These are phyloP conservation scores for Trinorchestia longiramus DNA, from an alignment of 1,140 invertebrate species.

Conservation along the genomic window DNA sequence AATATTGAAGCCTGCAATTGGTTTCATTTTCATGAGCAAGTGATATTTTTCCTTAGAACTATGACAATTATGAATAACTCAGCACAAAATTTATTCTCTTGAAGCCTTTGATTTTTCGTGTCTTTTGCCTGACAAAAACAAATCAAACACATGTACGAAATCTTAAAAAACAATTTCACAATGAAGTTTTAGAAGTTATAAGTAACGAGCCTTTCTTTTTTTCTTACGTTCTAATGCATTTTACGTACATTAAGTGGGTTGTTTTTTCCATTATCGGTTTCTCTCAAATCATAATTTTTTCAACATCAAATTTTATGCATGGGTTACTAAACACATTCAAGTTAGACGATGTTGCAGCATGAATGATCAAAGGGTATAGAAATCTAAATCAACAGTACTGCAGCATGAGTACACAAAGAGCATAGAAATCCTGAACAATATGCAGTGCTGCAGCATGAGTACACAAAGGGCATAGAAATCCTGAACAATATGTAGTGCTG, in stretches of 20 bases:
- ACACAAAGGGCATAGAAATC: not conserved
- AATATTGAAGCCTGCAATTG: too few species aligned
- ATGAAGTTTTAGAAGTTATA: too few species aligned
- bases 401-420: not conserved
- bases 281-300: not conserved
- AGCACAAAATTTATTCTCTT: too few species aligned
- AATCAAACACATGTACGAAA: too few species aligned
- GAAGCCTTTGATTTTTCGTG: too few species aligned
- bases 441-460: not conserved
- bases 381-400: not conserved
- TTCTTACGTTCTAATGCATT: not conserved
- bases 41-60: too few species aligned
- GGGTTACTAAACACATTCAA: not conserved
- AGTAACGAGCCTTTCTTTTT: not conserved
- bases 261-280: not conserved
- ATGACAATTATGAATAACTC: too few species aligned
- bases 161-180: too few species aligned
- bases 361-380: not conserved
- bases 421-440: not conserved
- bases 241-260: not conserved
- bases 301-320: not conserved
- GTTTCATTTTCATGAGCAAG: too few species aligned
- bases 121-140: too few species aligned
- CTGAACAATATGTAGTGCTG: not conserved
- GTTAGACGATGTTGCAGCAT: not conserved